Evolutionary conservation across 2,797 vertebrate species (phyloP).

Genomic region (Lophotriccus pileatus): DNA sequence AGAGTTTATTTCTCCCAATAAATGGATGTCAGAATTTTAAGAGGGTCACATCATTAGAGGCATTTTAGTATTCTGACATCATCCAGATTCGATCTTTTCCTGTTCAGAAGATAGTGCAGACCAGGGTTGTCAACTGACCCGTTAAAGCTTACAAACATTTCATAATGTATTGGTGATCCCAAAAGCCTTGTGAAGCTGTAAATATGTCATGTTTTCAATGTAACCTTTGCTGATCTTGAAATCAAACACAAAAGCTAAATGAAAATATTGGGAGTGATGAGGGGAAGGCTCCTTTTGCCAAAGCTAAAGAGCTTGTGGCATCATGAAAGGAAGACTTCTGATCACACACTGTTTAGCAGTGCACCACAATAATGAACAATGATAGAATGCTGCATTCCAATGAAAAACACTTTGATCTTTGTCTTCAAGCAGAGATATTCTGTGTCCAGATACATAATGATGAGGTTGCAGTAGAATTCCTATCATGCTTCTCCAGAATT

Average conservation of each 20-base stretch:
- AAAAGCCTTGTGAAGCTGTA: neutral
- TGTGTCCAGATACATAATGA: neutral
- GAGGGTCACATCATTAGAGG: neutral
- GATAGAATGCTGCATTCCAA: neutral
- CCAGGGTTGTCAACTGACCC: neutral
- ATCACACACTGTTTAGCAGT: neutral
- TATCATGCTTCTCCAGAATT: neutral
- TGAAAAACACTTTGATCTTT: neutral
- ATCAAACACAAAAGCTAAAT: neutral
- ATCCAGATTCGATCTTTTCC: neutral
- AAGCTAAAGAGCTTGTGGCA: neutral
- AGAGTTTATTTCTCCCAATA: neutral
- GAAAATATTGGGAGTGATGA: neutral
- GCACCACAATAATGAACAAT: neutral
- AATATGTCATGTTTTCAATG: neutral
- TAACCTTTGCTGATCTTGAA: neutral
- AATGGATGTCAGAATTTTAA: slow-evolving; percentile 1
- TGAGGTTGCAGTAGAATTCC: neutral
- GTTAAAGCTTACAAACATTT: neutral
- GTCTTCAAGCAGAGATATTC: neutral
- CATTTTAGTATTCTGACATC: neutral
- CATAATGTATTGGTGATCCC: neutral
- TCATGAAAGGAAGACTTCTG: neutral
- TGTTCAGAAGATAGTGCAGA: neutral
- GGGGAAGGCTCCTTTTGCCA: neutral